Evolutionary conservation across 1,140 invertebrate species (phyloP).

Genomic region (Drosophila saltans): DNA sequence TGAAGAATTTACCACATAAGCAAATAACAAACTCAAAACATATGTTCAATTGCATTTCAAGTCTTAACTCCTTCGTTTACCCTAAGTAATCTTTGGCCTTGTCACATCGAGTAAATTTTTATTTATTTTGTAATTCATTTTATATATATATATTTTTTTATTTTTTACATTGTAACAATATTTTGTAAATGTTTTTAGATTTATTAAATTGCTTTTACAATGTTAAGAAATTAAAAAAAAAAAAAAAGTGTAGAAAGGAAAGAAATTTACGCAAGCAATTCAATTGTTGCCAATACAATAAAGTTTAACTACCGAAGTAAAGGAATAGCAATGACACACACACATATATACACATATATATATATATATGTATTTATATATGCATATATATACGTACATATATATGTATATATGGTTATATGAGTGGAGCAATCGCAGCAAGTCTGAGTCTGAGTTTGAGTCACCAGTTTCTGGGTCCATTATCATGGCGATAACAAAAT

Average conservation of each 20-base stretch:
- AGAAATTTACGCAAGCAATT: conserved; percentile 46
- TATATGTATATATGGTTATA: conserved; percentile 11
- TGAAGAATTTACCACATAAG: too few relatives aligned
- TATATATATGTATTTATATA: conserved; percentile 8
- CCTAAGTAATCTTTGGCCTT: too few relatives aligned
- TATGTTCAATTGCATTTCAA: too few relatives aligned
- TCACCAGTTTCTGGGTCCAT: conserved; percentile 53
- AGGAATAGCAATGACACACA: conserved; percentile 7
- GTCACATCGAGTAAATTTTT: too few relatives aligned
- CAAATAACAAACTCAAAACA: too few relatives aligned
- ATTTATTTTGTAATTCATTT: too few relatives aligned
- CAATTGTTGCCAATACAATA: conserved; percentile 43
- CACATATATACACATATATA: neutral
- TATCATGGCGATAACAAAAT: conserved; percentile 78
- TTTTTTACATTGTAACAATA: too few relatives aligned
- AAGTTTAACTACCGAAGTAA: conserved; percentile 45
- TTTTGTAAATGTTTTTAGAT: neutral
- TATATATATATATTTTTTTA: too few relatives aligned
- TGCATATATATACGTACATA: neutral
- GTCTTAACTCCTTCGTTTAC: too few relatives aligned
- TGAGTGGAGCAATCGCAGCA: conserved; percentile 6
- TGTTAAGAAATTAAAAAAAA: neutral
- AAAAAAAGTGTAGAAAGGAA: conserved; percentile 30
- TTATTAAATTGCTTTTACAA: conserved; percentile 1
- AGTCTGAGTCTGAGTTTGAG: conserved; percentile 10